Percentiles rank a stretch among this genome's conserved stretches.
These are phyloP conservation scores for Eilema depressum DNA, from an alignment of 2,888 invertebrate genomes.

Conservation along the genomic window DNA sequence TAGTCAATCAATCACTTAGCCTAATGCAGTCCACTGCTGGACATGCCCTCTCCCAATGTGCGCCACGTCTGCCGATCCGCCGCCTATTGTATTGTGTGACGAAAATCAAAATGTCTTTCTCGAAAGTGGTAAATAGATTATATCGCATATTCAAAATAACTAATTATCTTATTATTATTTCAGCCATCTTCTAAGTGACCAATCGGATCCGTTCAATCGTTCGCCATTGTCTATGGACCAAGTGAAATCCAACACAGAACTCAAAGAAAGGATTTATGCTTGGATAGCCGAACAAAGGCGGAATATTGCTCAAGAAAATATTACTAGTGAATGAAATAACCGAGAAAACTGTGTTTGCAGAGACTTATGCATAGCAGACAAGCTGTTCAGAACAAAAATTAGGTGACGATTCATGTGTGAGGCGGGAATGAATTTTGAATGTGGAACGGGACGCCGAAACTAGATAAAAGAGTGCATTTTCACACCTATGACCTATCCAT, in stretches of 20 bases:
- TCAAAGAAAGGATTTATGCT: conserved; percentile 91
- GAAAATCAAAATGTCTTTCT: neutral
- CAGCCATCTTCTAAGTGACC: conserved; percentile 96
- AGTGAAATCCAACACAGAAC: conserved; percentile 92
- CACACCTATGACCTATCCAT: too few species aligned
- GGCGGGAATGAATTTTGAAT: too few species aligned
- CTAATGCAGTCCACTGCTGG: too few species aligned
- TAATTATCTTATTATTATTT: conserved; percentile 39
- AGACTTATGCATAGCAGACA: neutral
- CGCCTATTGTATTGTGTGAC: too few species aligned
- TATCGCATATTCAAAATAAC: neutral
- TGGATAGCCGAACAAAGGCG: conserved; percentile 91
- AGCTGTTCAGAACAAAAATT: neutral
- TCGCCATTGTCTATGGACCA: conserved; percentile 97
- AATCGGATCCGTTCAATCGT: conserved; percentile 98
- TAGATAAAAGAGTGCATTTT: too few species aligned
- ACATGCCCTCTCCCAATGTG: too few species aligned
- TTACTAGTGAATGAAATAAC: conserved; percentile 34
- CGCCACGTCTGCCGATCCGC: too few species aligned
- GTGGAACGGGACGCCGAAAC: too few species aligned
- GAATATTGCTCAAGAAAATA: conserved; percentile 64
- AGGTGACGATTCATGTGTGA: too few species aligned
- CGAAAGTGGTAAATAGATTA: too few species aligned
- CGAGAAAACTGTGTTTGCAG: neutral
- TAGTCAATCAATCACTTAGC: too few species aligned